These are phyloP conservation scores for Cylas formicarius DNA, from an alignment of 1,140 invertebrate species.

Conservation along the genomic window DNA sequence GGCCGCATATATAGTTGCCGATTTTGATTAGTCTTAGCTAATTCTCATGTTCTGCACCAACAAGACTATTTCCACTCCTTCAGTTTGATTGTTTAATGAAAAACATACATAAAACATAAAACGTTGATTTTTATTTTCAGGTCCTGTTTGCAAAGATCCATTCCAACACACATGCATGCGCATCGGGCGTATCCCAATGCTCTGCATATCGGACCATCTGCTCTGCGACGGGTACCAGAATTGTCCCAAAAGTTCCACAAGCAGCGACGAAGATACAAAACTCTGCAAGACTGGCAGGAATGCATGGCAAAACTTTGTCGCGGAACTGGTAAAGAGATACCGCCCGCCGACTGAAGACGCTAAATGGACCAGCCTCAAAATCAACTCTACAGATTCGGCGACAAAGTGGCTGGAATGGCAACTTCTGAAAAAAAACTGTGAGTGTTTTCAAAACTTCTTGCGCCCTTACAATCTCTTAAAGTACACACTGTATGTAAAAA, in stretches of 20 bases:
- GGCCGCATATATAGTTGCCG: no score
- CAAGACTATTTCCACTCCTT: slow-evolving; percentile 5
- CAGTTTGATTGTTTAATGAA: background rate
- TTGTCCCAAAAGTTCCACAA: slow-evolving; percentile 50
- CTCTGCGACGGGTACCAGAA: slow-evolving; percentile 54
- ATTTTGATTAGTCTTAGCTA: no score
- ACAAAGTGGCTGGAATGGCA: slow-evolving; percentile 15
- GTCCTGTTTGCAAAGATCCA: slow-evolving; percentile 27
- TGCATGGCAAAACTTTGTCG: slow-evolving; percentile 23
- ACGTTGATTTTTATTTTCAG: slow-evolving; percentile 20
- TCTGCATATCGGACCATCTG: slow-evolving; percentile 54
- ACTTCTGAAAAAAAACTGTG: slow-evolving; percentile 14
- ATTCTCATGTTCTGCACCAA: no score
- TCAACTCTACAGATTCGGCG: slow-evolving; percentile 9
- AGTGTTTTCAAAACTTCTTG: no score
- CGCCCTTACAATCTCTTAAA: no score
- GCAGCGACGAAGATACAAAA: slow-evolving; percentile 45
- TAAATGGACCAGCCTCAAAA: background rate
- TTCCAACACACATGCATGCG: slow-evolving; percentile 35
- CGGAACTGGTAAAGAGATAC: slow-evolving; percentile 27
- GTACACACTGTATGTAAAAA: no score
- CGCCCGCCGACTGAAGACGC: slow-evolving; percentile 13
- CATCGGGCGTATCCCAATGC: slow-evolving; percentile 40
- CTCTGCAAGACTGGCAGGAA: slow-evolving; percentile 41
- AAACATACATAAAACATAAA: no score